Evolutionary conservation across 2,113 vertebrate genomes (phyloP).

Genomic region (Campylomormyrus numenius): DNA sequence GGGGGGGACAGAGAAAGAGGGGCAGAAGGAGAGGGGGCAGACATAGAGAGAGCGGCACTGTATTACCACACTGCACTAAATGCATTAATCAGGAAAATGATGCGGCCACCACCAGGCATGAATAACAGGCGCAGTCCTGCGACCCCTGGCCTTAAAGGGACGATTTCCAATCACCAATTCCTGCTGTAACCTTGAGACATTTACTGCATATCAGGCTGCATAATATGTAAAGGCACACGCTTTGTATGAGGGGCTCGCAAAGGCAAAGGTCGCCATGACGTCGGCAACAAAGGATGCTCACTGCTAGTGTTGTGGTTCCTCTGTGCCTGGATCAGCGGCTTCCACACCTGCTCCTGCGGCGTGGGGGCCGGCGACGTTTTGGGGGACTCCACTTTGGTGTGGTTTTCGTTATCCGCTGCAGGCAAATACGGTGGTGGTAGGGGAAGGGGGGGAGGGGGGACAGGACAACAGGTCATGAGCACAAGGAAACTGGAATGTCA

Average conservation of each 20-base stretch:
- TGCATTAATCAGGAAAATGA: background rate
- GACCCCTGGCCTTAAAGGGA: background rate
- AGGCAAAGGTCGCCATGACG: background rate
- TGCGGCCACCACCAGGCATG: background rate
- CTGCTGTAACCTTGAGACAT: background rate
- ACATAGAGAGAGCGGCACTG: background rate
- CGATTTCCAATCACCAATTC: background rate
- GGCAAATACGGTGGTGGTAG: constrained; percentile 32
- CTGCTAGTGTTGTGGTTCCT: constrained; percentile 83
- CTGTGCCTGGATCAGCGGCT: constrained; percentile 65
- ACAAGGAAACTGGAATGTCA: background rate
- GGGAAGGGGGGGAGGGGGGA: constrained; percentile 41
- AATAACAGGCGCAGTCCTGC: background rate
- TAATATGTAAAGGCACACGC: background rate
- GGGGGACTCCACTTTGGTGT: constrained; percentile 77
- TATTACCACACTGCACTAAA: background rate
- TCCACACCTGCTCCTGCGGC: constrained; percentile 83
- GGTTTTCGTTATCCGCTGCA: constrained; percentile 93
- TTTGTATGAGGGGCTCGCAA: background rate
- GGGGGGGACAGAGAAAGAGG: background rate
- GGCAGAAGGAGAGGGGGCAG: background rate
- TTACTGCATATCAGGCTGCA: background rate
- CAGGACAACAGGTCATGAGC: background rate
- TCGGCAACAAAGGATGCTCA: constrained; percentile 52
- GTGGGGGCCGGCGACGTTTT: constrained; percentile 62